phyloP scores from a whole-genome alignment of 2,797 vertebrate species.

The Huso huso region DNA sequence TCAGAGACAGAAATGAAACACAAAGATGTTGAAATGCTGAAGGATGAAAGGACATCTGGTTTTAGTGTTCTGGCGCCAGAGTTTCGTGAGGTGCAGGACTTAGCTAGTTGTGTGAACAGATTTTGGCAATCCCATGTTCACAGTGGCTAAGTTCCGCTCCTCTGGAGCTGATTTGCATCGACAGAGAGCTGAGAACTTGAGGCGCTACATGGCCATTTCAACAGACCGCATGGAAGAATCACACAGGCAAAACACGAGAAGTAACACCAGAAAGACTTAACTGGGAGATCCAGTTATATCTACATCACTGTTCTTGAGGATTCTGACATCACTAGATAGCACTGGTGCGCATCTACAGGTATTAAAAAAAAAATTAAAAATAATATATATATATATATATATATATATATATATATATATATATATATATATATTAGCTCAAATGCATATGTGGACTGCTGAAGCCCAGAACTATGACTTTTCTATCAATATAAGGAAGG shows the following conservation, averaged over 20 bases:
- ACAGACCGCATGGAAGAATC: neutral
- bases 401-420: too few species aligned
- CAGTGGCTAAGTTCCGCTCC: conserved; percentile 84
- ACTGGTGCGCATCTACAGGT: too few species aligned
- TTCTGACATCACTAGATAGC: too few species aligned
- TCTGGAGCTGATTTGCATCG: conserved; percentile 44
- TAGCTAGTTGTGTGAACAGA: conserved; percentile 76
- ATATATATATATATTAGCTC: too few species aligned
- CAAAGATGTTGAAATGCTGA: neutral
- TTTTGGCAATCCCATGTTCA: conserved; percentile 66
- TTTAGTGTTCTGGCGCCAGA: conserved; percentile 13
- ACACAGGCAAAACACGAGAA: conserved; percentile 35
- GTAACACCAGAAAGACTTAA: conserved; percentile 57
- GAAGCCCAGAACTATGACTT: too few species aligned
- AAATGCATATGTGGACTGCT: too few species aligned
- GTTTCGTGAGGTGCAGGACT: conserved; percentile 70
- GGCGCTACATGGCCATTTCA: conserved; percentile 4
- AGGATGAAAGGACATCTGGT: conserved; percentile 14
- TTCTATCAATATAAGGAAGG: too few species aligned
- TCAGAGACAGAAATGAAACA: neutral
- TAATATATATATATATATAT: too few species aligned
- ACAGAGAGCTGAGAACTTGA: conserved; percentile 14
- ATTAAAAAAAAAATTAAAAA: too few species aligned
- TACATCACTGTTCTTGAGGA: neutral
- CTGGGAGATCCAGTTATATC: conserved; percentile 45